Evolutionary conservation across 2,888 invertebrate species (phyloP).

Genomic region (Blera fallax): DNA sequence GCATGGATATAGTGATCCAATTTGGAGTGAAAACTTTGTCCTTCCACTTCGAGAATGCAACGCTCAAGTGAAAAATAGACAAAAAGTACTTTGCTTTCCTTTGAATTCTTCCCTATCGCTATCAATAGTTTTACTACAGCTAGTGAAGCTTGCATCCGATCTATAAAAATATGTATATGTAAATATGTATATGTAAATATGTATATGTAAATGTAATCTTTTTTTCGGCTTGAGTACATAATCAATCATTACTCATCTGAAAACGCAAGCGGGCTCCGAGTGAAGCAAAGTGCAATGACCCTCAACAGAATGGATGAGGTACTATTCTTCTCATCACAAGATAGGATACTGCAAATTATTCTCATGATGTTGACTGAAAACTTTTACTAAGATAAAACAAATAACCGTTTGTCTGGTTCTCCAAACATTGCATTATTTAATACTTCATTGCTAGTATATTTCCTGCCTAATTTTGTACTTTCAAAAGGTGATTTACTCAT

Average conservation of each 20-base stretch:
- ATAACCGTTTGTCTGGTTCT: not conserved
- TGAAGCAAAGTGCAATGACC: not conserved
- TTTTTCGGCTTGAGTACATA: slow-evolving; percentile 2
- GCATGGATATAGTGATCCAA: slow-evolving; percentile 5
- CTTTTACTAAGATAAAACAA: not conserved
- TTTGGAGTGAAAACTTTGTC: slow-evolving; percentile 39
- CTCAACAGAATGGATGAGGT: not conserved
- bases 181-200: not conserved
- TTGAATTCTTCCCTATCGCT: not conserved
- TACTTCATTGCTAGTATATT: not conserved
- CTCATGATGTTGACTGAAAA: not conserved
- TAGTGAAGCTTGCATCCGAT: not conserved
- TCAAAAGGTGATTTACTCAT: not conserved
- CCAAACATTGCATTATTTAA: not conserved
- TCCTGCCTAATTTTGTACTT: not conserved
- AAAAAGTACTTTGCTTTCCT: not conserved
- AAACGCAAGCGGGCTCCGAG: not conserved
- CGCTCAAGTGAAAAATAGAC: slow-evolving; percentile 1
- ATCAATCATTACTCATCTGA: slow-evolving; percentile 17
- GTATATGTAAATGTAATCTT: not conserved
- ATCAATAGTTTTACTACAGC: not conserved
- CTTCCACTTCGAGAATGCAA: not conserved
- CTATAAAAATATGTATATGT: not conserved
- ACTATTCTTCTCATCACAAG: no score
- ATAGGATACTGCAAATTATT: not conserved